Conservation (phyloP, 2,888 invertebrate species). For the Drosophila nr. perissopoda region DNA sequence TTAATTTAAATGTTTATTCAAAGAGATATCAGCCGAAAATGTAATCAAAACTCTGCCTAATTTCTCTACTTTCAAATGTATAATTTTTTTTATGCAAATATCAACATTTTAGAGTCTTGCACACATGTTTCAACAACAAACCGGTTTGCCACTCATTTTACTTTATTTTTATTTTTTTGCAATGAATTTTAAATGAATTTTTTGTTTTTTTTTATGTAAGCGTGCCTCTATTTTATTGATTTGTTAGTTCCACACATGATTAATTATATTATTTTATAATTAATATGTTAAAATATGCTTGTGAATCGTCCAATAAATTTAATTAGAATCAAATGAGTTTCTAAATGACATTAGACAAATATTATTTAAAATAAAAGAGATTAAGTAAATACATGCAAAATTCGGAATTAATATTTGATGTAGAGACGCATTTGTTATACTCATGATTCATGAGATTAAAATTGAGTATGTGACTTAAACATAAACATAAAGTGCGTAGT, state of each 20-base stretch:
- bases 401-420: not conserved
- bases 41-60: slow-evolving; percentile 34
- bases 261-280: slow-evolving; percentile 17
- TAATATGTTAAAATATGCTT: slow-evolving; percentile 12
- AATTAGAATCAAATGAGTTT: not conserved
- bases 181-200: slow-evolving; percentile 14
- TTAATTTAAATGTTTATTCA: slow-evolving; percentile 35
- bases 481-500: not conserved
- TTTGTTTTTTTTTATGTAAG: slow-evolving; percentile 36
- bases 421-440: not conserved
- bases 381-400: not conserved
- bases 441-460: not conserved
- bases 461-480: not conserved
- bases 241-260: slow-evolving; percentile 17
- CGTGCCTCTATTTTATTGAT: slow-evolving; percentile 20
- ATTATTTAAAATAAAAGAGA: not conserved
- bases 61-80: slow-evolving; percentile 43
- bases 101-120: slow-evolving; percentile 14
- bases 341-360: not conserved
- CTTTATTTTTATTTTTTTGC: slow-evolving; percentile 22
- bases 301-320: not conserved
- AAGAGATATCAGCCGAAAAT: slow-evolving; percentile 25
- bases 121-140: slow-evolving; percentile 31
- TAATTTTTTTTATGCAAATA: slow-evolving; percentile 44
- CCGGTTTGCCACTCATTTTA: slow-evolving; percentile 24